A percentile compares a stretch with the other conserved stretches of the same genome.
Evolutionary conservation across 2,113 vertebrate species (phyloP).

Genomic region (Picathartes gymnocephalus): DNA sequence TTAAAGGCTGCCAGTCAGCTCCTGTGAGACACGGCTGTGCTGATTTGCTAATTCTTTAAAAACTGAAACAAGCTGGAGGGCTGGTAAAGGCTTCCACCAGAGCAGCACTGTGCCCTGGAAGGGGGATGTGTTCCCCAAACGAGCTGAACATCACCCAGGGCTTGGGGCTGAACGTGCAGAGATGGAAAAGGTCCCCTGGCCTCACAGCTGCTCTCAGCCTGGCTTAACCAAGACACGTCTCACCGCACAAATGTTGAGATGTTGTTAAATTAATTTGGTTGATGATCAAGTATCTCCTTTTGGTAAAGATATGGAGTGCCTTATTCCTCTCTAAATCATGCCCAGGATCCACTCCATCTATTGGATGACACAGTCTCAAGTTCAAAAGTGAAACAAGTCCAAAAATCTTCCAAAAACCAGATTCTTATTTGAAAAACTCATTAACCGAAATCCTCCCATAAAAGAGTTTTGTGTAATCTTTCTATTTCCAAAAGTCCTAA

Average conservation of each 20-base stretch:
- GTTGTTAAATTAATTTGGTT: neutral
- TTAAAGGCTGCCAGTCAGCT: constrained; percentile 2
- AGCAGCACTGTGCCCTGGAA: neutral
- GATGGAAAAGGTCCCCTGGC: neutral
- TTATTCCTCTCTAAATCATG: neutral
- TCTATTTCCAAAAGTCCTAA: neutral
- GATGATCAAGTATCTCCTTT: neutral
- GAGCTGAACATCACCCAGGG: fast-evolving
- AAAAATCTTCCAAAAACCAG: neutral
- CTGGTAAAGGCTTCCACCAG: neutral
- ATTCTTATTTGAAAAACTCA: neutral
- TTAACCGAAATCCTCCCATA: neutral
- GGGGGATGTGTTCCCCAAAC: neutral
- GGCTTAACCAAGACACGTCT: neutral
- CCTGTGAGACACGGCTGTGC: neutral
- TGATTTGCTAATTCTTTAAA: neutral
- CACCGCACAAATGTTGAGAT: neutral
- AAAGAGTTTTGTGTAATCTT: neutral
- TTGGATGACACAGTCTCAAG: neutral
- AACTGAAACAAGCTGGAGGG: neutral
- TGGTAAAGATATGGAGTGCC: neutral
- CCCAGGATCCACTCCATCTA: neutral
- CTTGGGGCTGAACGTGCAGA: neutral
- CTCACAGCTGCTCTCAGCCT: neutral
- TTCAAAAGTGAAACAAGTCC: neutral